Evolutionary conservation across 2,797 vertebrate species (phyloP), one percentile per base, ranked within the genome.

Genomic region (Eleutherodactylus coqui): DNA sequence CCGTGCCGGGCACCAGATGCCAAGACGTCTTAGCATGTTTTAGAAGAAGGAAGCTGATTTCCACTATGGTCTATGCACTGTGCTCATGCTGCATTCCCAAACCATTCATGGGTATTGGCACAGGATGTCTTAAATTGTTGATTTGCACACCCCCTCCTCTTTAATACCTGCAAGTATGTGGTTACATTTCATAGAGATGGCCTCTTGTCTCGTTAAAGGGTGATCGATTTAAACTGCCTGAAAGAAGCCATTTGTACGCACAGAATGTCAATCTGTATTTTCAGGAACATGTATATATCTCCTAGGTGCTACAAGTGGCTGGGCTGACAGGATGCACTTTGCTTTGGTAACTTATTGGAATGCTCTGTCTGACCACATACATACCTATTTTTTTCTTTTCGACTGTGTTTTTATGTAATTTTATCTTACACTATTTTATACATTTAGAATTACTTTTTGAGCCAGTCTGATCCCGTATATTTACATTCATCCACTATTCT

Each of bases 261-360:
- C 53, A 86, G 53, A 75, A 85, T 79, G 49, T 38, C 45, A 60
- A 60, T 13, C 14, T 75, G 77, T 14, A 45, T 78, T 79, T 85
- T 79, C 67, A 80, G 84, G 78, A 62, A 60, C 60, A 62, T 85
- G 84, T 85, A 64, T n/a, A 85, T 75, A 85, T 79, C 34, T n/a
- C 41, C 2, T 55, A 34, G 43, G 82, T 84, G 82, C 72, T 84
- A 58, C 70, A 76, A 32, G 32, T 34, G 36, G 51, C 8, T 19
- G 38, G 81, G 49, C n/a, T 47, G 17, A 8, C 9, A 49, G 78
- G 60, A 47, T 80, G 78, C 60, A 45, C 41, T 32, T 80, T 64
- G 41, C 43, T n/a, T 47, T 11, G 4, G 77, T 43, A 43, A 72
- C 45, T 51, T 72, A 24, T 32, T 19, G 9, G n/a, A 58, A 73